Percentiles rank a stretch among this genome's conserved stretches.
phyloP scores from a whole-genome alignment of 2,797 vertebrate species.

The Rhinoraja longicauda region DNA sequence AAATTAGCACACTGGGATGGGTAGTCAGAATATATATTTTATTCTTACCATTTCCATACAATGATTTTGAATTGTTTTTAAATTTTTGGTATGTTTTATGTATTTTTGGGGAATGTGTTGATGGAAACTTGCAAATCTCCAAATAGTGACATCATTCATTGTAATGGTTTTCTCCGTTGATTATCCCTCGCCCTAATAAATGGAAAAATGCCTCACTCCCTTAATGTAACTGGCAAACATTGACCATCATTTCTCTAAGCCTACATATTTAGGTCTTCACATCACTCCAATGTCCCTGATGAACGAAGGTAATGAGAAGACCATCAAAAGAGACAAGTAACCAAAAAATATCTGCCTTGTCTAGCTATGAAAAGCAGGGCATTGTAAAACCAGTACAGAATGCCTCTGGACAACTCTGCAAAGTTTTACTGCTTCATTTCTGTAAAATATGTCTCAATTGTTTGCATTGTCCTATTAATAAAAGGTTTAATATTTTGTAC shows the following conservation, averaged over 20 bases:
- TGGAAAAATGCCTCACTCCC: not conserved
- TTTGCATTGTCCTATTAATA: slow-evolving; percentile 32
- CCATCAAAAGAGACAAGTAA: not conserved
- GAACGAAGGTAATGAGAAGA: not conserved
- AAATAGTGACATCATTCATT: not conserved
- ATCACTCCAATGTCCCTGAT: not conserved
- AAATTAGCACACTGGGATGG: too few relatives aligned
- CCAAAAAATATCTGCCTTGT: not conserved
- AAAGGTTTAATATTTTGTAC: slow-evolving; percentile 29
- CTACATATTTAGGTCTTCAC: not conserved
- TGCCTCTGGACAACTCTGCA: not conserved
- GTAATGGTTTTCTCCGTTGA: not conserved
- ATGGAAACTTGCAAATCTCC: not conserved
- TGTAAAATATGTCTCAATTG: slow-evolving; percentile 13
- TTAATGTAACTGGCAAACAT: not conserved
- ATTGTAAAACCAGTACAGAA: not conserved
- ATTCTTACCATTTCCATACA: not conserved
- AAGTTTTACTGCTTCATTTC: not conserved
- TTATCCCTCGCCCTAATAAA: not conserved
- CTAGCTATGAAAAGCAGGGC: not conserved
- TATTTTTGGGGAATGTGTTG: not conserved
- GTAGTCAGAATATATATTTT: not conserved
- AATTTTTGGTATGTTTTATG: not conserved
- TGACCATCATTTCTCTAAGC: not conserved
- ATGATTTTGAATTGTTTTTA: not conserved